phyloP scores from a whole-genome alignment of 2,888 invertebrate species.

The Elmis aenea region DNA sequence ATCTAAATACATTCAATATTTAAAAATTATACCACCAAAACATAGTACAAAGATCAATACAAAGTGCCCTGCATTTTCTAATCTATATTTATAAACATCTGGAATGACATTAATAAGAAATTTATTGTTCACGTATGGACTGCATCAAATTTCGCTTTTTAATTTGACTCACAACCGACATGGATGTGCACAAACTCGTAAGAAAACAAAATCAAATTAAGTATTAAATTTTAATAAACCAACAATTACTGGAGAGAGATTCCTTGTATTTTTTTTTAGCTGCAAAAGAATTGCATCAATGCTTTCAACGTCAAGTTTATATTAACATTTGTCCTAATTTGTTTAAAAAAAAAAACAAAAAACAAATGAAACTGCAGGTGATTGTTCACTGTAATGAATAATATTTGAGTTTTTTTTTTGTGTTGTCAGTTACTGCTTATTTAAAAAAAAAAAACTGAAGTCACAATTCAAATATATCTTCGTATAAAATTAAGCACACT shows the following conservation, averaged over 20 bases:
- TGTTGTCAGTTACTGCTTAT: too few relatives aligned
- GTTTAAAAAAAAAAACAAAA: too few relatives aligned
- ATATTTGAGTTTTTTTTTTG: too few relatives aligned
- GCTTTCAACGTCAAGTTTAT: too few relatives aligned
- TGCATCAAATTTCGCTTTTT: too few relatives aligned
- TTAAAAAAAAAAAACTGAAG: too few relatives aligned
- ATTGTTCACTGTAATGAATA: too few relatives aligned
- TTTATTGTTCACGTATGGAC: slow-evolving; percentile 42
- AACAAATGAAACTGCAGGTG: too few relatives aligned
- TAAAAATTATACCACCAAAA: slow-evolving; percentile 1
- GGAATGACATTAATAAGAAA: slow-evolving; percentile 46
- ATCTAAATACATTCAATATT: slow-evolving; percentile 1
- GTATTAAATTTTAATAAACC: neutral
- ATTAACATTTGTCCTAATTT: too few relatives aligned
- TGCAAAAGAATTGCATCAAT: neutral
- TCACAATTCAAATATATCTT: too few relatives aligned
- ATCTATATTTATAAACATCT: slow-evolving; percentile 36
- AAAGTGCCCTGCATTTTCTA: slow-evolving; percentile 38
- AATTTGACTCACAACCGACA: neutral
- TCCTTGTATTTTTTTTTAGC: neutral
- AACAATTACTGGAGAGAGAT: too few relatives aligned
- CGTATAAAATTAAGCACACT: slow-evolving; percentile 1
- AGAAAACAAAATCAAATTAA: neutral
- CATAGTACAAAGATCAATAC: slow-evolving; percentile 18
- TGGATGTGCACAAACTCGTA: neutral